Evolutionary conservation across 2,888 invertebrate species (phyloP).

Genomic region (Gymnocheta viridis): DNA sequence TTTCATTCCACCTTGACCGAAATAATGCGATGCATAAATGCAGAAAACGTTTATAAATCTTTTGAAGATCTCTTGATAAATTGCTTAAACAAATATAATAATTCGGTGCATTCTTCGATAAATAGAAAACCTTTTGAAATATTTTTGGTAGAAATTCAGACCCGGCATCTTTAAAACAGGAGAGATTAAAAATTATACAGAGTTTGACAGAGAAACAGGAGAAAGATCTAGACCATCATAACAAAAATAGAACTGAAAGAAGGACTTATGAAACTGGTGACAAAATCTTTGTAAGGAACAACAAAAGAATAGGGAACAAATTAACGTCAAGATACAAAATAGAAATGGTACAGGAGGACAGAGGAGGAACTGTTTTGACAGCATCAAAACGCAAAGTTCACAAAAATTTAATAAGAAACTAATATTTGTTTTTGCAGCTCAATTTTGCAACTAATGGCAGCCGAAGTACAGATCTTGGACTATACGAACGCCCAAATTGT

Average conservation of each 20-base stretch:
- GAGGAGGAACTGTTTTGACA: not conserved
- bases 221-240: not conserved
- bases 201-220: not conserved
- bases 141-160: constrained; percentile 35
- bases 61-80: constrained; percentile 37
- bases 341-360: constrained; percentile 23
- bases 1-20: constrained; percentile 70
- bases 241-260: not conserved
- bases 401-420: constrained; percentile 7
- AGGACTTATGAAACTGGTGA: not conserved
- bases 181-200: not conserved
- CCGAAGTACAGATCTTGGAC: constrained; percentile 26
- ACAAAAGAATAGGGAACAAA: constrained; percentile 37
- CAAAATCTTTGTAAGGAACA: not conserved
- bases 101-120: constrained; percentile 54
- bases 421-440: constrained; percentile 2
- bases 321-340: constrained; percentile 9
- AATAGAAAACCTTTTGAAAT: constrained; percentile 51
- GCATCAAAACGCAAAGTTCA: not conserved
- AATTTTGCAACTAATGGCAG: not conserved
- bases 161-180: constrained; percentile 3
- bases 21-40: constrained; percentile 32
- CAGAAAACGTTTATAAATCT: constrained; percentile 34
- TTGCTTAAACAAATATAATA: constrained; percentile 57
- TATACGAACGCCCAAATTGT: constrained; percentile 20